Base-by-base conservation (phyloP, 2,113 vertebrate genomes). In the Thunnus maccoyii region DNA sequence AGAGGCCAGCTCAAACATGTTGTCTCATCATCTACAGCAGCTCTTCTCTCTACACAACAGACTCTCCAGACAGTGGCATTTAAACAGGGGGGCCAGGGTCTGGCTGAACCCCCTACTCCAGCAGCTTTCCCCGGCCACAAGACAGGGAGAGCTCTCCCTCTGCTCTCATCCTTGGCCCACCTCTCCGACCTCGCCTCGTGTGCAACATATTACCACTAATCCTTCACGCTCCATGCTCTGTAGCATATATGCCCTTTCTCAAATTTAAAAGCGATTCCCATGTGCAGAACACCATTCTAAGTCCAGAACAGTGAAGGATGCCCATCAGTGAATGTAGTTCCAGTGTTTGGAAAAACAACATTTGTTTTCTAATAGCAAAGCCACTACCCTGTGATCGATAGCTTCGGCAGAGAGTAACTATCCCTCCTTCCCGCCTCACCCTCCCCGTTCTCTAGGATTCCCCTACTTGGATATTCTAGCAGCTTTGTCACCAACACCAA, bases 1-100 rank as follows among this genome's bases (percentile, higher is more conserved):
- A 77, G 93, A 94, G 10, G 92, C 94, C 80, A 94, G 89, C 80
- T 94, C 96, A 94, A 95, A 95, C 93, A 92, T 94, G 68, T 51
- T 85, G 73, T 57, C 73, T 60, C 69, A 57, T 20, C 13, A 5
- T 48, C n/a, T 30, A 69, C n/a, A 80, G 44, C 44, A 54, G 16
- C 50, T 36, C 63, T 64, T 25, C 64, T 50, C 44, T 41, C 47
- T 27, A 61, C 48, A 58, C 16, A 15, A 32, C n/a, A 22, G 69
- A 55, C 44, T 55, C 74, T 52, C 0, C 0, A 2, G 36, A 41
- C 36, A 41, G 36, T 41, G 36, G 54, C 20, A 25, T n/a, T 10
- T 17, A 56, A n/a, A 14, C 4, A 25, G 20, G 30, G 30, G 0
- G 2, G 64, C 48, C 66, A 63, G 47, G 76, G 68, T 73, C 80